A percentile compares a stretch with the other conserved stretches of the same genome.
These are phyloP conservation scores for Stenoptilia bipunctidactyla DNA, from an alignment of 2,888 invertebrate species.

Conservation along the genomic window DNA sequence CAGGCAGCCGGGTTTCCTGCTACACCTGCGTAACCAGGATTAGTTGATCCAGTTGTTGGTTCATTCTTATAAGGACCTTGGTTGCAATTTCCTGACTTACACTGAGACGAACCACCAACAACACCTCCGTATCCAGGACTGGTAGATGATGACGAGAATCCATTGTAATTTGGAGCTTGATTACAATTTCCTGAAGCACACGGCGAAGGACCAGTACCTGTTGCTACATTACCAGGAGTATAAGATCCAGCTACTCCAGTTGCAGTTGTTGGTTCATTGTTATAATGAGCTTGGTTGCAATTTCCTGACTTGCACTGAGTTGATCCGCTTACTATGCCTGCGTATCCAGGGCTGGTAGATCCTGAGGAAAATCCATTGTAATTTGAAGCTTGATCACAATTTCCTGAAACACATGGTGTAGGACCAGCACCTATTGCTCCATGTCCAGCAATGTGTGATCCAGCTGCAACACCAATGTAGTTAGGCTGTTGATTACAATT, in stretches of 20 bases:
- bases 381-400: conserved; percentile 4
- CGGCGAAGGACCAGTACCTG: not conserved
- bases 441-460: conserved; percentile 9
- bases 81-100: conserved; percentile 3
- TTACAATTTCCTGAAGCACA: conserved; percentile 12
- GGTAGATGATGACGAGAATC: not conserved
- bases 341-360: not conserved
- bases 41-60: not conserved
- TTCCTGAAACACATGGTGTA: conserved; percentile 6
- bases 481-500: conserved; percentile 12
- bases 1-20: not conserved
- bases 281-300: not conserved
- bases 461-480: conserved; percentile 1
- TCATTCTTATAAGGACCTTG: not conserved
- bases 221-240: not conserved
- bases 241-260: not conserved
- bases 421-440: conserved; percentile 29
- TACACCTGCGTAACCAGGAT: too few species aligned
- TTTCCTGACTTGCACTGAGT: not conserved
- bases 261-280: not conserved
- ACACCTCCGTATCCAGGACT: conserved; percentile 25
- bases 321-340: not conserved
- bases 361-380: not conserved
- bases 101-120: conserved; percentile 19
- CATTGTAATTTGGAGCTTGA: conserved; percentile 8